Percentiles rank a stretch among this genome's conserved stretches.
Evolutionary conservation across 2,113 vertebrate genomes (phyloP).

Genomic region (Peromyscus polionotus): DNA sequence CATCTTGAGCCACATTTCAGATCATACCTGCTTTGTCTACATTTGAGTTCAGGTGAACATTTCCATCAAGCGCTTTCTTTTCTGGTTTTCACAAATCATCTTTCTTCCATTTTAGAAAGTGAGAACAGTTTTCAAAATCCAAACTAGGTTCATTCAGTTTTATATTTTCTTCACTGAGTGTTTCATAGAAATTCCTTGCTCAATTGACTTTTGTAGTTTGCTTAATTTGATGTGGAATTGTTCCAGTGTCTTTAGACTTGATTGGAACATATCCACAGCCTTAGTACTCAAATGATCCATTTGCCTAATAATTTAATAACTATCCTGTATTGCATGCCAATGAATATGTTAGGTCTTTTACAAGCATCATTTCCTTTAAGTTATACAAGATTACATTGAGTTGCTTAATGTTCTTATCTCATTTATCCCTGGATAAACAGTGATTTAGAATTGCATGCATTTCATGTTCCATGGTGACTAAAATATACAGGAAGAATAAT

Average conservation of each 20-base stretch:
- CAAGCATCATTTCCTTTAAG: slow-evolving; percentile 35
- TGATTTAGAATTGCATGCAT: background rate
- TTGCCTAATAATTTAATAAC: slow-evolving; percentile 36
- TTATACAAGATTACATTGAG: background rate
- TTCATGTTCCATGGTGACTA: background rate
- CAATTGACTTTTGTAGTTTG: slow-evolving; percentile 20
- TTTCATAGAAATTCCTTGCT: background rate
- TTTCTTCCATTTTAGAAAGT: slow-evolving; percentile 47
- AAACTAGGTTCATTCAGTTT: slow-evolving; percentile 5
- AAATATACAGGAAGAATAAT: background rate
- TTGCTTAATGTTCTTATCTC: slow-evolving; percentile 18
- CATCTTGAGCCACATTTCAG: background rate
- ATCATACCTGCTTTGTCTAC: background rate
- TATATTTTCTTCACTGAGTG: slow-evolving; percentile 6
- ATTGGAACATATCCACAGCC: background rate
- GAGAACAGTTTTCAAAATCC: slow-evolving; percentile 19
- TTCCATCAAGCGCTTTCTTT: slow-evolving; percentile 26
- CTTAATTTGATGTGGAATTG: slow-evolving; percentile 24
- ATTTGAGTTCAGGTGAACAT: slow-evolving; percentile 24
- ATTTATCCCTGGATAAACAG: slow-evolving; percentile 17
- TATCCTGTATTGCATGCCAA: background rate
- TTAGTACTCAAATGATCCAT: slow-evolving; percentile 21
- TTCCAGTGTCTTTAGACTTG: slow-evolving; percentile 29
- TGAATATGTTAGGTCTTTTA: background rate
- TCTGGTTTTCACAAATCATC: background rate